Conservation (phyloP, 2,888 invertebrate genomes). For the Dichetophora obliterata region DNA sequence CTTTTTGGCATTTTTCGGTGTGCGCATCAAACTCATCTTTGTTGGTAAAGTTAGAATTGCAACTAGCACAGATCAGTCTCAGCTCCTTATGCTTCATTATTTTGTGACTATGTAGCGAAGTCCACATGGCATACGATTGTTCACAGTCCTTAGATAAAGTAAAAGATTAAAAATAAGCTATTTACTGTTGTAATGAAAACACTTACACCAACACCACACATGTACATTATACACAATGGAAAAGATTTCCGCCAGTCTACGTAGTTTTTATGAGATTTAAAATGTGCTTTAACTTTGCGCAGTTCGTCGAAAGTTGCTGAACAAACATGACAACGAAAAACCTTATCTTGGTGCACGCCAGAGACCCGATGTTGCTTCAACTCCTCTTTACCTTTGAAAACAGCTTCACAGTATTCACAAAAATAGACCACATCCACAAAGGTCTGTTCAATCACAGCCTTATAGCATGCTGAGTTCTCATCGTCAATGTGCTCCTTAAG, state of each 20-base stretch:
- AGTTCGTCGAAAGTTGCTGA: slow-evolving; percentile 35
- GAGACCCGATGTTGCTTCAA: slow-evolving; percentile 59
- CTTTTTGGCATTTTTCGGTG: slow-evolving; percentile 16
- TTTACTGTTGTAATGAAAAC: not conserved
- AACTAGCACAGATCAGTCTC: slow-evolving; percentile 19
- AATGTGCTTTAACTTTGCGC: slow-evolving; percentile 46
- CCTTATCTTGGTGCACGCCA: slow-evolving; percentile 55
- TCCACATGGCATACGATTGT: slow-evolving; percentile 62
- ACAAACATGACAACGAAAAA: slow-evolving; percentile 53
- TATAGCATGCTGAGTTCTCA: slow-evolving; percentile 41
- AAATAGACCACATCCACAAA: slow-evolving; percentile 55
- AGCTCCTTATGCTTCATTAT: slow-evolving; percentile 48
- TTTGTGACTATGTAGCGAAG: slow-evolving; percentile 63
- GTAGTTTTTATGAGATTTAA: slow-evolving; percentile 42
- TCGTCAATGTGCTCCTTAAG: slow-evolving; percentile 44
- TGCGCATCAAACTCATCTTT: slow-evolving; percentile 23
- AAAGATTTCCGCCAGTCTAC: slow-evolving; percentile 40
- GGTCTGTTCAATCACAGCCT: slow-evolving; percentile 47
- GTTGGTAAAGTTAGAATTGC: slow-evolving; percentile 29
- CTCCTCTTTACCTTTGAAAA: slow-evolving; percentile 55
- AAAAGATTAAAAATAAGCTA: not conserved
- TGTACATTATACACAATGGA: slow-evolving; percentile 48
- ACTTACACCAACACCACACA: slow-evolving; percentile 62
- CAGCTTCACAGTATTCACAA: slow-evolving; percentile 64
- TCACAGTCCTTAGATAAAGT: slow-evolving; percentile 56